A percentile compares a stretch with the other conserved stretches of the same genome.
phyloP scores from a whole-genome alignment of 1,140 invertebrate genomes.

The Pseudomyrmex gracilis region DNA sequence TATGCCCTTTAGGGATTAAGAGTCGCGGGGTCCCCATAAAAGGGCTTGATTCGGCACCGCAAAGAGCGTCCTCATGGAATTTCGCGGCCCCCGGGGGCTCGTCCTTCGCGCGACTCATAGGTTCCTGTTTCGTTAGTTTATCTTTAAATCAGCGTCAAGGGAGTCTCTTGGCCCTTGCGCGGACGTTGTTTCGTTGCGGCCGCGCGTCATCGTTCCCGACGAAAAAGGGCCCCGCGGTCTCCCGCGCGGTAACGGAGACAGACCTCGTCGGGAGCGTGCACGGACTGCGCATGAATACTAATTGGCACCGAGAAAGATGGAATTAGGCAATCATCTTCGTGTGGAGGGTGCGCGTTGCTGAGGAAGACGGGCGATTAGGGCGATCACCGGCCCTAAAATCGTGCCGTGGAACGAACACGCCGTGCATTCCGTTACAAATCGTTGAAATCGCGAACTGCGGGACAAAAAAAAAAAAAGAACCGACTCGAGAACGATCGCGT shows the following conservation, averaged over 20 bases:
- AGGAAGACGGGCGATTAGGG: constrained; percentile 46
- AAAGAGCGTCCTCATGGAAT: constrained; percentile 57
- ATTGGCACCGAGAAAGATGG: constrained; percentile 80
- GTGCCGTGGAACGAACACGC: not conserved
- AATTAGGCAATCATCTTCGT: constrained; percentile 78
- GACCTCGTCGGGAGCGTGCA: constrained; percentile 6
- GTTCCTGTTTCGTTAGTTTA: constrained; percentile 81
- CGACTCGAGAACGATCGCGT: too few relatives aligned
- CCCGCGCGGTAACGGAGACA: constrained; percentile 17
- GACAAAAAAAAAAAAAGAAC: not conserved
- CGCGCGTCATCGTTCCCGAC: not conserved
- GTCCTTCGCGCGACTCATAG: constrained; percentile 69
- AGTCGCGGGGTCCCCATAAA: constrained; percentile 62
- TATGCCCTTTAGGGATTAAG: constrained; percentile 84
- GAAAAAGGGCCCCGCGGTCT: constrained; percentile 10
- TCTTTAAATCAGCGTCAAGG: constrained; percentile 78
- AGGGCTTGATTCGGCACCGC: constrained; percentile 47
- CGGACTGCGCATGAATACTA: constrained; percentile 78
- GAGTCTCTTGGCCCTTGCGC: not conserved
- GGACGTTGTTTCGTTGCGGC: not conserved
- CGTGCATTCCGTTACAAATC: not conserved
- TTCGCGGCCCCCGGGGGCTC: constrained; percentile 35
- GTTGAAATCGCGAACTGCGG: not conserved
- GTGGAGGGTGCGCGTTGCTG: constrained; percentile 57
- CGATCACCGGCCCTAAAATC: constrained; percentile 22